Evolutionary conservation across 2,113 vertebrate species (phyloP).

Genomic region (Noturus placidus): DNA sequence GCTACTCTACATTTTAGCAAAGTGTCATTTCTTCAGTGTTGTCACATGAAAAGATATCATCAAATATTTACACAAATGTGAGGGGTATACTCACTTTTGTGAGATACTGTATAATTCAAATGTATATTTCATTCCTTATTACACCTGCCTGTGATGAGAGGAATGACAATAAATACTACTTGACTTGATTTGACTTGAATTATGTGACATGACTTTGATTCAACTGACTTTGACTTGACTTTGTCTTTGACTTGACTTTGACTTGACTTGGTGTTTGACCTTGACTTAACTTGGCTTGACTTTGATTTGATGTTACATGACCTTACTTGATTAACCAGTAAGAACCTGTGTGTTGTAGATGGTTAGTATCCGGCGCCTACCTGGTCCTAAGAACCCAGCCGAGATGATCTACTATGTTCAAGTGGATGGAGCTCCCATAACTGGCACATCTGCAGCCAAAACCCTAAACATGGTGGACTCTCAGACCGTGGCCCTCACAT

Average conservation of each 20-base stretch:
- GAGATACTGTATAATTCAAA: neutral
- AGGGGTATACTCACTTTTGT: too few species aligned
- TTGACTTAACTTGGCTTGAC: neutral
- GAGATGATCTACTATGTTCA: constrained; percentile 93
- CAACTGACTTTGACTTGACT: neutral
- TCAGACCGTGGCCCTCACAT: constrained; percentile 92
- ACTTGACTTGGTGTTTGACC: neutral
- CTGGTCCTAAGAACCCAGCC: constrained; percentile 90
- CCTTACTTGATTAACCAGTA: neutral
- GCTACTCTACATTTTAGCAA: too few species aligned
- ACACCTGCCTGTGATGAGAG: neutral
- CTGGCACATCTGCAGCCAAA: constrained; percentile 89
- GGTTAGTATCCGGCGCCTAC: constrained; percentile 91
- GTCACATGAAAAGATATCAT: too few species aligned
- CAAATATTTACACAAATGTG: too few species aligned
- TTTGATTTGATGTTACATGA: neutral
- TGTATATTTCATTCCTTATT: neutral
- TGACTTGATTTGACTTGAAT: neutral
- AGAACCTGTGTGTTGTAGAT: constrained; percentile 75
- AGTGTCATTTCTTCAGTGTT: too few species aligned
- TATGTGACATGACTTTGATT: neutral
- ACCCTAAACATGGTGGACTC: constrained; percentile 93
- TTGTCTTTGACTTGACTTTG: neutral
- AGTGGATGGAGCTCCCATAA: constrained; percentile 83
- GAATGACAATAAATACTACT: neutral